Evolutionary conservation across 2,797 vertebrate species (phyloP), one percentile per base, ranked within the genome.

Genomic region (Lemur catta): DNA sequence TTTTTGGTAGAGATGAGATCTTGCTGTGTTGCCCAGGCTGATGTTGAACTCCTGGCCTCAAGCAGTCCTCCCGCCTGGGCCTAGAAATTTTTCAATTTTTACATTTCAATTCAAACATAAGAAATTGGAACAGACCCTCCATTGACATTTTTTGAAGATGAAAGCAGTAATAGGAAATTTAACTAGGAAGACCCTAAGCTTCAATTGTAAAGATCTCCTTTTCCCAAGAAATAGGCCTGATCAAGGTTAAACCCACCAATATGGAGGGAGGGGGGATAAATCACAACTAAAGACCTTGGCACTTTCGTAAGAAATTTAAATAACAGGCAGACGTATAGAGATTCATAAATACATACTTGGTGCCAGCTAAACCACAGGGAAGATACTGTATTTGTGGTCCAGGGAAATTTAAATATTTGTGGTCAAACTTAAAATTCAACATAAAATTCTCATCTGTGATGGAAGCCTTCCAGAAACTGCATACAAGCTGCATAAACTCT

Each of bases 371-470:
- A 97, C 98, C 98, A 84, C 98, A 98, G 95, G 98, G 98, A 98
- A 98, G 98, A 98, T 98, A 98, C 97, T 98, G 96, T 95, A 97
- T 98, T 98, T 98, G 98, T 98, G 98, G 97, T 98, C 97, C 98
- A 98, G 97, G 96, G 98, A 98, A 98, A 98, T 98, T 98, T 98
- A 98, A 98, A 98, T 98, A 98, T 98, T 98, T 98, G 98, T 98
- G 98, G 98, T 98, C 97, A 97, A 98, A 98, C 97, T 98, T 98
- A 98, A 98, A 98, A 98, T 98, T 98, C 98, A 94, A 98, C 98
- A 98, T 98, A 98, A 98, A 98, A 98, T 96, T 98, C 98, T 98
- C 98, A 98, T 98, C 97, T 98, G 97, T 67, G 0, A 52, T 98
- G 98, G 98, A 98, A 98, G 65, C 92, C 91, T 2, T 98, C 98